Percentiles rank a stretch among this genome's conserved stretches.
Conservation (phyloP, 2,888 invertebrate genomes). For the Spodoptera picta region DNA sequence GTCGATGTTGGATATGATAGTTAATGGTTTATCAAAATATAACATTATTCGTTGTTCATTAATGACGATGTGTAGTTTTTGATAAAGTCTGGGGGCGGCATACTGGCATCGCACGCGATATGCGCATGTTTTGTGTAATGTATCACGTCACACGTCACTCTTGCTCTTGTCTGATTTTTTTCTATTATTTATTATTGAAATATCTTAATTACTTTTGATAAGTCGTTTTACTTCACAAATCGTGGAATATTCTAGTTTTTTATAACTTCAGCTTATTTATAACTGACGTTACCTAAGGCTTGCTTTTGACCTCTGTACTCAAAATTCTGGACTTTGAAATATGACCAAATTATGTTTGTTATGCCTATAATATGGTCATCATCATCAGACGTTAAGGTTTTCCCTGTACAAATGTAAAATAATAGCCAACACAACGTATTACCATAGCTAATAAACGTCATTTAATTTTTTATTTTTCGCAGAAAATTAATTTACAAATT, state of each 20-base stretch:
- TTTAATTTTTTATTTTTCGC: slow-evolving; percentile 12
- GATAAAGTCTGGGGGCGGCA: slow-evolving; percentile 41
- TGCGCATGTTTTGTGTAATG: slow-evolving; percentile 24
- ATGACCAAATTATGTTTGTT: slow-evolving; percentile 1
- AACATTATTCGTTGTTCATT: slow-evolving; percentile 13
- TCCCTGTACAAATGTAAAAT: slow-evolving; percentile 18
- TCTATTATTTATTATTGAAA: slow-evolving; percentile 28
- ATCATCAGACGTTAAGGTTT: slow-evolving; percentile 21
- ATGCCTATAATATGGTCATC: not conserved
- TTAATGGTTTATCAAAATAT: slow-evolving; percentile 16
- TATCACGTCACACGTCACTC: slow-evolving; percentile 25
- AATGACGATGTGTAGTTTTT: slow-evolving; percentile 20
- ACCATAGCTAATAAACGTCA: slow-evolving; percentile 12
- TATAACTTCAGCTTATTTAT: not conserved
- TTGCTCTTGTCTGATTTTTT: slow-evolving; percentile 34
- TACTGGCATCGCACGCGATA: slow-evolving; percentile 26
- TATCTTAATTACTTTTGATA: slow-evolving; percentile 52
- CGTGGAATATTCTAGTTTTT: not conserved
- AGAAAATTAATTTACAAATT: slow-evolving; percentile 23
- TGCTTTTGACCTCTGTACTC: not conserved
- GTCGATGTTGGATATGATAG: slow-evolving; percentile 10
- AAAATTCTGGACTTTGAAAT: not conserved
- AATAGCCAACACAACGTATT: slow-evolving; percentile 2
- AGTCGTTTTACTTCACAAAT: slow-evolving; percentile 13
- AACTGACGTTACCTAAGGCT: too few relatives aligned